Base-by-base conservation (phyloP, 2,888 invertebrate genomes). In the Glaucopsyche alexis region DNA sequence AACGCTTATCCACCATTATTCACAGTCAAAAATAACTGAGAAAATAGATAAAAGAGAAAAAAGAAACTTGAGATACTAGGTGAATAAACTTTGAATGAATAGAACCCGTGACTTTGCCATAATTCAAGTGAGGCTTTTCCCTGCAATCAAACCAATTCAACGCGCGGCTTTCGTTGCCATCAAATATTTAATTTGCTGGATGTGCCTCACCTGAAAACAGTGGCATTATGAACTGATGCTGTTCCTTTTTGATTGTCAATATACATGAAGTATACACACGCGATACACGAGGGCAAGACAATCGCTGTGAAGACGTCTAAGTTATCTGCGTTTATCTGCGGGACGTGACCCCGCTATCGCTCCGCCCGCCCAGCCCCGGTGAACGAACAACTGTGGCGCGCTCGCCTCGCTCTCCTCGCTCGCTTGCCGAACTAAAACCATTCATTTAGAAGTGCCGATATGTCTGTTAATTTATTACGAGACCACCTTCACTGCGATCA, bases 331-430 rank as follows among this genome's bases (percentile, higher is more conserved):
- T 84, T 90, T 92, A 92, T 92, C 93, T 88, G 76, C 79, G 82
- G 87, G 88, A 90, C 91, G 91, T 90, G 93, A 92, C 92, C 92
- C 86, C 85, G 78, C 86, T 92, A 91, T 92, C 92, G 79, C 83
- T 79, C 85, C 87, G 87, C 88, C 90, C 89, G 87, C 89, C 89
- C 90, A 88, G 88, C 88, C 85, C 84, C 45, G 19, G 16, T 45
- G 45, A 42, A 67, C 67, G 19, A 45, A 67, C 67, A 42, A 60
- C 50, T 50, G 16, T 50, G 14, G n/a, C 50, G 14, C 50, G 50
- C 60, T 38, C 29, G 13, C 60, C 60, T 7, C 50, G n/a, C 52
- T 55, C 52, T 8, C 52, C 52, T 16, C 52, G 55, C 60, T 38
- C 60, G 14, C 79, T 78, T 78, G 80, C 78, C 75, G 71, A 78